Percentiles rank a stretch among this genome's conserved stretches.
Conservation (phyloP, 2,113 vertebrate genomes). For the Ptilorrhoa leucosticta region DNA sequence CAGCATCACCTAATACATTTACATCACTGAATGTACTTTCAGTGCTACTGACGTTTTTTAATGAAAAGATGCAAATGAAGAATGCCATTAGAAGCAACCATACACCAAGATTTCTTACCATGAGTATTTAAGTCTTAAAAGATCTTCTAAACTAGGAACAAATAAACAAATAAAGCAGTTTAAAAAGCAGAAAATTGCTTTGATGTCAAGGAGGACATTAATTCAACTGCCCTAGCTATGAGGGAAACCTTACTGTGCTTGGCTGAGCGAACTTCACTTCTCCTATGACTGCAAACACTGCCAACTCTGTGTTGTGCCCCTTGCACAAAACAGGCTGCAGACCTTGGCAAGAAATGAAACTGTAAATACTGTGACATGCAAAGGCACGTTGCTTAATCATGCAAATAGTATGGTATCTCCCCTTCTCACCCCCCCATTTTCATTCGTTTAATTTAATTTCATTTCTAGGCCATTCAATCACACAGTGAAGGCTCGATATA, state of each 20-base stretch:
- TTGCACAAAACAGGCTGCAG: not conserved
- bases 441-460: not conserved
- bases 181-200: not conserved
- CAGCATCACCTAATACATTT: not conserved
- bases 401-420: not conserved
- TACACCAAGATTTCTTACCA: not conserved
- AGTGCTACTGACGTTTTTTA: not conserved
- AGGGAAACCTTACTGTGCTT: not conserved
- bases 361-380: not conserved
- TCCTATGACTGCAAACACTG: not conserved
- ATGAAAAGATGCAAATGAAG: not conserved
- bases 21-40: not conserved
- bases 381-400: not conserved
- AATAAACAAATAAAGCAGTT: not conserved
- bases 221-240: not conserved
- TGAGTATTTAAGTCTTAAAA: not conserved
- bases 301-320: not conserved
- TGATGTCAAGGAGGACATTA: not conserved
- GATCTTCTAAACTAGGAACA: not conserved
- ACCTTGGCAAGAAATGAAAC: not conserved
- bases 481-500: not conserved
- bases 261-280: not conserved
- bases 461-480: not conserved
- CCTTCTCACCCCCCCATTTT: not conserved
- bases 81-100: not conserved